Evolutionary conservation across 92 coral and sea anemone species (phyloP).

Genomic region (Epizoanthus illoricatus): DNA sequence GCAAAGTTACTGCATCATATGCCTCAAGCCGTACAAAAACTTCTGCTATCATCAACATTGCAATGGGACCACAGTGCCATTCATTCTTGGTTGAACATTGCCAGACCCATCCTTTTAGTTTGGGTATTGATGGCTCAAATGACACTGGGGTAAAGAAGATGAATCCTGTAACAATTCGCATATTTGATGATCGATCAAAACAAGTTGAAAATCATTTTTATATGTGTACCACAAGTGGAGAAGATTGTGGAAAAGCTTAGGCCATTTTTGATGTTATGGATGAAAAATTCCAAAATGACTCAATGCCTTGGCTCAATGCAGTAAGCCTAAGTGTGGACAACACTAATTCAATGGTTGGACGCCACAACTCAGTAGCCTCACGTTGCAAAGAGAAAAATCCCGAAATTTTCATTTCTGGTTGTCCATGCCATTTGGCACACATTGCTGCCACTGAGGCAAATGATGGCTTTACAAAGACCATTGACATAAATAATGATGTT

Average conservation of each 20-base stretch:
- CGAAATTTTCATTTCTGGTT: conserved; percentile 37
- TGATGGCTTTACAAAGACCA: conserved; percentile 30
- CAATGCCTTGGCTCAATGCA: conserved; percentile 45
- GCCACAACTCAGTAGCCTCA: conserved; percentile 54
- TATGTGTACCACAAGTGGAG: conserved; percentile 61
- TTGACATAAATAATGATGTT: conserved; percentile 42
- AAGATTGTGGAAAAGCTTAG: conserved; percentile 50
- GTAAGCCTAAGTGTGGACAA: conserved; percentile 52
- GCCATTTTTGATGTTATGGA: conserved; percentile 47
- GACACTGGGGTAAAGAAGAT: conserved; percentile 54
- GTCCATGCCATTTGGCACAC: conserved; percentile 56
- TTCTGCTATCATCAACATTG: conserved; percentile 45
- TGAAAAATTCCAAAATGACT: conserved; percentile 43
- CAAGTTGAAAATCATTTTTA: conserved; percentile 56
- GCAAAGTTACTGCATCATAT: conserved; percentile 51
- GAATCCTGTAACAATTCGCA: conserved; percentile 53
- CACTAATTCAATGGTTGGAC: conserved; percentile 56
- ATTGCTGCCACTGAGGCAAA: conserved; percentile 48
- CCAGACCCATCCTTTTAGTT: conserved; percentile 60
- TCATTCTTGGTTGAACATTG: conserved; percentile 43
- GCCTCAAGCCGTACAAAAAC: conserved; percentile 47
- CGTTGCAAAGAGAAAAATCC: conserved; percentile 39
- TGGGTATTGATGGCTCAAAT: conserved; percentile 61
- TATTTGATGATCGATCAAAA: conserved; percentile 59
- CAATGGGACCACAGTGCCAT: conserved; percentile 47